phyloP scores from a whole-genome alignment of 2,797 vertebrate genomes.

The Coilia nasus region DNA sequence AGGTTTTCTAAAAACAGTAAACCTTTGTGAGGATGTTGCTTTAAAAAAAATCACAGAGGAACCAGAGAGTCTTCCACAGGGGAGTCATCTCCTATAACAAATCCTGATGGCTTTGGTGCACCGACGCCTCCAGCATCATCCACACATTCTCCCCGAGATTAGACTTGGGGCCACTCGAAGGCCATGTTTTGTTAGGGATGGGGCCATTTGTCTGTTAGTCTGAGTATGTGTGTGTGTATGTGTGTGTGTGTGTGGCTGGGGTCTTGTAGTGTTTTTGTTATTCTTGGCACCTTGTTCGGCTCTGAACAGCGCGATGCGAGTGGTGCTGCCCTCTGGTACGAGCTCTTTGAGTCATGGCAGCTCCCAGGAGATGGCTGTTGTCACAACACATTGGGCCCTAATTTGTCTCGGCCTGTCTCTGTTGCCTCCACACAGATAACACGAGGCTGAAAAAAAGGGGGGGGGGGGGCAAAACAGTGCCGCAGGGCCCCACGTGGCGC shows the following conservation, averaged over 20 bases:
- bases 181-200: not conserved
- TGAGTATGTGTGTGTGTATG: not conserved
- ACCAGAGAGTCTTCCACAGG: not conserved
- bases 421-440: constrained; percentile 37
- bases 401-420: constrained; percentile 36
- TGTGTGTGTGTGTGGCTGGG: not conserved
- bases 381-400: constrained; percentile 31
- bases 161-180: not conserved
- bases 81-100: not conserved
- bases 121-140: not conserved
- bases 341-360: constrained; percentile 21
- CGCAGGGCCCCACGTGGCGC: not conserved
- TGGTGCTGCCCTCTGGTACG: constrained; percentile 1
- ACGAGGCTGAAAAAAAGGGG: constrained; percentile 16
- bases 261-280: constrained; percentile 22
- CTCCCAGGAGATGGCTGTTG: constrained; percentile 35
- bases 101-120: not conserved
- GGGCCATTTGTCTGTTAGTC: not conserved
- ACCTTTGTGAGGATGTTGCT: no score
- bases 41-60: not conserved
- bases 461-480: not conserved
- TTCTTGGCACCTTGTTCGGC: constrained; percentile 25
- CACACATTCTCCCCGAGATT: constrained; percentile 6
- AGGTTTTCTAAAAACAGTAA: no score
- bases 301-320: not conserved